Conservation (phyloP, 2,797 vertebrate species). For the Passerculus sandwichensis region DNA sequence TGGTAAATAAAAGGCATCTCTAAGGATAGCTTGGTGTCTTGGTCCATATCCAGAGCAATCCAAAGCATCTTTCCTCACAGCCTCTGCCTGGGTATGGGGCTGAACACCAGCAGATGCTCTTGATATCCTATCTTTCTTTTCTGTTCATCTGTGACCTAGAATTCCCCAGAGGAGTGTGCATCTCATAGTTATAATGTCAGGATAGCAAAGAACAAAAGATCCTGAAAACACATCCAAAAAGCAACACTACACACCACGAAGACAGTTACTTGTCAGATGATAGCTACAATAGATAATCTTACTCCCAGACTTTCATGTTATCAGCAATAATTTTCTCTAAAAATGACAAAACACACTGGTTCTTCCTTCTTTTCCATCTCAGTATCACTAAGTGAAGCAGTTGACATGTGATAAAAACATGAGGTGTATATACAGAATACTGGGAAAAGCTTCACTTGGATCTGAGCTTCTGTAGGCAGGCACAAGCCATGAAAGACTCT, state of each 20-base stretch:
- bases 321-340: not conserved
- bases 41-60: not conserved
- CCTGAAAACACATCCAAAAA: not conserved
- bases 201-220: not conserved
- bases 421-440: not conserved
- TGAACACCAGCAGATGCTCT: not conserved
- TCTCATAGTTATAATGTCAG: not conserved
- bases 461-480: not conserved
- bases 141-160: not conserved
- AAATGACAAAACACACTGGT: not conserved
- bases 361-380: not conserved
- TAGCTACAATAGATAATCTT: not conserved
- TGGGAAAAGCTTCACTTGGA: not conserved
- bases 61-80: not conserved
- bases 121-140: not conserved
- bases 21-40: not conserved
- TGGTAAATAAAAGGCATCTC: not conserved
- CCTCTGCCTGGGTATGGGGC: not conserved
- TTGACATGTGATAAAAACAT: not conserved
- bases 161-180: not conserved
- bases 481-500: not conserved
- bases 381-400: not conserved
- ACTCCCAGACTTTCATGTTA: not conserved
- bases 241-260: not conserved
- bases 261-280: not conserved